Base-by-base conservation (phyloP, 1,140 invertebrate genomes). In the Ridgeia piscesae region DNA sequence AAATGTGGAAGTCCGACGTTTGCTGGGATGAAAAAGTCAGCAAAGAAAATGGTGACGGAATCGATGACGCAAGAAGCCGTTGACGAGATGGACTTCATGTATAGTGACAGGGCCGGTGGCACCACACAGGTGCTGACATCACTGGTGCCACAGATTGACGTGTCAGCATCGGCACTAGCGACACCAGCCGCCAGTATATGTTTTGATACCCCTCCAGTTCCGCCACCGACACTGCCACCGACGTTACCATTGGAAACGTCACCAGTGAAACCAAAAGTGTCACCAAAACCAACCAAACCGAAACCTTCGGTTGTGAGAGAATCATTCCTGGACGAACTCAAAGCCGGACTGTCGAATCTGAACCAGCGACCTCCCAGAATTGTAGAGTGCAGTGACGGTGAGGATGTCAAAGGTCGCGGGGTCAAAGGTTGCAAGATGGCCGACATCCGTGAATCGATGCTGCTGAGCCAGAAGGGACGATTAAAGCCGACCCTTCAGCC, bases 401-500 rank as follows among this genome's bases (percentile, higher is more conserved):
- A 42, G 8, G 91, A 89, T 88, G 89, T 89, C 35, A 93, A 90
- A 34, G 42, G 42, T 58, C 34, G 91, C 31, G 9, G 21, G 88
- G 34, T 35, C 34, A 92, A 92, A 90, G 42, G 90, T 77, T 34
- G 50, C 58, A 77, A 58, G 89, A 91, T 27, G 34, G 89, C 91
- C 48, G 89, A 93, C 33, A 91, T 94, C 48, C 92, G 93, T 34
- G 94, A 93, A 11, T 89, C 92, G 31, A 93, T 93, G 21, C 91
- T 95, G 34, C 48, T 93, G 21, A 93, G 93, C 42, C 94, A 94
- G 89, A 94, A 93, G 88, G 92, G 92, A 35, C 34, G 92, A 35
- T 92, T 95, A n/a, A 93, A 92, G n/a, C 91, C 94, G 33, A 93
- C 92, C 33, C 88, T 93, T 1, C 91, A 93, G 42, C 93, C 94